Percentiles rank a stretch among this genome's conserved stretches.
These are phyloP conservation scores for Schmidtea mediterranea DNA, from an alignment of 1,140 invertebrate genomes.

Conservation along the genomic window DNA sequence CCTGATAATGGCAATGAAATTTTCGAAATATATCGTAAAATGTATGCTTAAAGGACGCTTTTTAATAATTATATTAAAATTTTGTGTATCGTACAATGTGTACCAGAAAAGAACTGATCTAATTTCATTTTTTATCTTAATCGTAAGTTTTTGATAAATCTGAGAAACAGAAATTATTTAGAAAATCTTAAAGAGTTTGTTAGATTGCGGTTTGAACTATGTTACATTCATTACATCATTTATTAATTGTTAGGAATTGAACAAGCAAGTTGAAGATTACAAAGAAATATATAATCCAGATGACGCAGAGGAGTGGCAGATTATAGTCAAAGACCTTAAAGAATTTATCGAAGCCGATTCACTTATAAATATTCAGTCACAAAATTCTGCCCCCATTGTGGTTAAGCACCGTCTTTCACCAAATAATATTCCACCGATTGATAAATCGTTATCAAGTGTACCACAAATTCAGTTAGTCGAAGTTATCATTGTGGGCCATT, in stretches of 20 bases:
- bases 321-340: slow-evolving; percentile 74
- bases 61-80: too few relatives aligned
- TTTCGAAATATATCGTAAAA: too few relatives aligned
- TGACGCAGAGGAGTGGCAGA: slow-evolving; percentile 75
- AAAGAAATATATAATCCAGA: slow-evolving; percentile 76
- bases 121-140: too few relatives aligned
- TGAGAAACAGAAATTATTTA: too few relatives aligned
- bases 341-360: slow-evolving; percentile 73
- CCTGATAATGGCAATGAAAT: too few relatives aligned
- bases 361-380: slow-evolving; percentile 53
- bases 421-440: slow-evolving; percentile 54
- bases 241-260: slow-evolving; percentile 38
- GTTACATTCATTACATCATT: too few relatives aligned
- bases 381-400: slow-evolving; percentile 50
- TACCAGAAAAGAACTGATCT: too few relatives aligned
- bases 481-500: slow-evolving; percentile 72
- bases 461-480: slow-evolving; percentile 49
- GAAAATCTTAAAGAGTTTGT: too few relatives aligned
- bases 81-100: too few relatives aligned
- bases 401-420: slow-evolving; percentile 45
- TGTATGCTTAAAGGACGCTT: too few relatives aligned
- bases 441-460: slow-evolving; percentile 42
- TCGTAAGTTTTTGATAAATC: too few relatives aligned
- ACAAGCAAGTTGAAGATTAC: slow-evolving; percentile 55
- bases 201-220: too few relatives aligned